Base-by-base conservation (phyloP, 2,113 vertebrate species). In the Herpailurus yagouaroundi region DNA sequence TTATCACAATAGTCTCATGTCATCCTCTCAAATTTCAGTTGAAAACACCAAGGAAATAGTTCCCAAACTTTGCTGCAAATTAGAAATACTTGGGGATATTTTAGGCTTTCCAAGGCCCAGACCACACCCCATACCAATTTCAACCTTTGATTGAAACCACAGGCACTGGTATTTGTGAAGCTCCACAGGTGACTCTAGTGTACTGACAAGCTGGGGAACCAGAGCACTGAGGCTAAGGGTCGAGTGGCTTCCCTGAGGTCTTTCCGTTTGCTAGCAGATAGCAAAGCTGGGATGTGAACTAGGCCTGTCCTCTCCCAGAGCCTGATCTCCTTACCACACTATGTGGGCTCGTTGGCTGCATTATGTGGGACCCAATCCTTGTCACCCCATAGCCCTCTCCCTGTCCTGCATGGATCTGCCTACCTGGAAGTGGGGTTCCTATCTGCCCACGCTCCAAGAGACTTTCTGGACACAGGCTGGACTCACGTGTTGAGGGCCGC, bases 401-500 rank as follows among this genome's bases (percentile, higher is more conserved):
- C 60, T 41, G n/a, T 45, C 50, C 80, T 31, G 23, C 84, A 10
- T 38, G 55, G 41, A 10, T 50, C 74, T 38, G 68, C 90, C 86
- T 63, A 41, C 93, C 64, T 63, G 14, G 45, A 69, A 36, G 68
- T 12, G 23, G 36, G 63, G 81, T 55, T 71, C 74, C 63, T 64
- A 7, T 31, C 68, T 52, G 50, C 31, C 31, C 12, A 15, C 36
- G n/a, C 64, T 63, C 76, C 25, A 60, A 18, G 83, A 41, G 27
- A 23, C 38, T 77, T 69, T 89, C 16, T 41, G 16, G 41, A 3
- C 9, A 25, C 31, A 82, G 89, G 57, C 45, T 36, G 33, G 55
- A 98, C 98, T 97, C 93, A 99, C 98, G 21, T 48, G 15, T 98
- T 98, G 68, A 98, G 50, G 18, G 89, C 45, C 0, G 98, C 98